These are phyloP conservation scores for Aphelenchoides fujianensis DNA, from an alignment of 1,140 invertebrate species.

Conservation along the genomic window DNA sequence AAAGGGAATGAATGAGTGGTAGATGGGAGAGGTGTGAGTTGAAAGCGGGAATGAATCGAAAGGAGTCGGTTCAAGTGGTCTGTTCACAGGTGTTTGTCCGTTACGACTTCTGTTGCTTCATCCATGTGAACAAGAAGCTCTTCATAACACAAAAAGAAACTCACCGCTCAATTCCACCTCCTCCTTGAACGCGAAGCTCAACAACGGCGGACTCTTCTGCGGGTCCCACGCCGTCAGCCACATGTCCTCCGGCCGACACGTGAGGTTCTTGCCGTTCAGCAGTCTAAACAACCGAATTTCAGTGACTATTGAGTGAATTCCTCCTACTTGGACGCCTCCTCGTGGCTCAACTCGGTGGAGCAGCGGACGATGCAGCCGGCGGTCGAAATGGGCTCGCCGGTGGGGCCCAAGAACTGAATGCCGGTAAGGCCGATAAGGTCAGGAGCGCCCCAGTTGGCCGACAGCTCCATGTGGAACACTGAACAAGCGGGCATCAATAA, in stretches of 20 bases:
- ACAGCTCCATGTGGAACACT: slow-evolving; percentile 65
- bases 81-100: too few species aligned
- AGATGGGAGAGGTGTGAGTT: too few species aligned
- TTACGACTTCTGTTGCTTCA: too few species aligned
- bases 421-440: slow-evolving; percentile 66
- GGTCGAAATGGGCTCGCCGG: slow-evolving; percentile 63
- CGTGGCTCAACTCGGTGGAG: slow-evolving; percentile 6
- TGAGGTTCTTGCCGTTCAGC: slow-evolving; percentile 64
- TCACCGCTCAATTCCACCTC: slow-evolving; percentile 69
- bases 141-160: too few species aligned
- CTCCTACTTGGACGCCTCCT: background rate
- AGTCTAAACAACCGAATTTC: slow-evolving; percentile 63
- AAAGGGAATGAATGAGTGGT: too few species aligned
- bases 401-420: slow-evolving; percentile 64
- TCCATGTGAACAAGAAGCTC: too few species aligned
- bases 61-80: too few species aligned
- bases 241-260: slow-evolving; percentile 65
- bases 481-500: slow-evolving; percentile 4
- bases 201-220: slow-evolving; percentile 56
- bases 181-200: slow-evolving; percentile 67
- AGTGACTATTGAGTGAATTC: background rate
- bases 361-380: slow-evolving; percentile 56
- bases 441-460: slow-evolving; percentile 65
- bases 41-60: slow-evolving; percentile 45
- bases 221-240: slow-evolving; percentile 66